phyloP scores from a whole-genome alignment of 2,797 vertebrate species.

The Anguilla pacifica region DNA sequence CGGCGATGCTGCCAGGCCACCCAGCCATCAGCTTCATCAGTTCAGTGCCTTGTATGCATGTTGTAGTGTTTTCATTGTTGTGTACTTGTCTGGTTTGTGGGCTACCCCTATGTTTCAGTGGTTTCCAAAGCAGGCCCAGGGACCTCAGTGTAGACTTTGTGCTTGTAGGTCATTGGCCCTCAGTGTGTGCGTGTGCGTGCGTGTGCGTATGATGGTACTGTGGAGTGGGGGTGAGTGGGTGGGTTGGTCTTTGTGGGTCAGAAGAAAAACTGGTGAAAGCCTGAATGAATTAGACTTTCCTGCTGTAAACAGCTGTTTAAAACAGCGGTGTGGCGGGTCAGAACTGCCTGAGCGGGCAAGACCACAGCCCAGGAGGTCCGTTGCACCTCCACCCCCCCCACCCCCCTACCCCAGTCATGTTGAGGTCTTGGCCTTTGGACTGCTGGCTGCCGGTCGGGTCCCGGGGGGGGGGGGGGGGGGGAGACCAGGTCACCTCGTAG shows the following conservation, averaged over 20 bases:
- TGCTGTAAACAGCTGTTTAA: background rate
- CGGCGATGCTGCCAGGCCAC: too few species aligned
- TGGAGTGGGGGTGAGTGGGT: conserved; percentile 37
- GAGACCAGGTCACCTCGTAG: background rate
- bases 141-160: background rate
- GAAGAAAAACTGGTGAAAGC: too few species aligned
- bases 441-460: background rate
- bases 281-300: background rate
- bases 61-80: background rate
- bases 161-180: background rate
- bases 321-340: background rate
- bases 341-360: background rate
- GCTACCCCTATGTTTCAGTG: too few species aligned
- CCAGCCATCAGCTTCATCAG: background rate
- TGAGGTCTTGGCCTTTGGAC: background rate
- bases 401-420: background rate
- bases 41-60: background rate
- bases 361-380: background rate
- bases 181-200: background rate
- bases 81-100: background rate
- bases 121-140: background rate
- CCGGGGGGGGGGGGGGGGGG: background rate
- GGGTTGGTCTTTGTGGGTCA: conserved; percentile 10
- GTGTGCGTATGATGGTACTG: background rate
- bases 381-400: background rate